Conservation (phyloP, 1,140 invertebrate species). For the Ceratoteleas bidentatus region DNA sequence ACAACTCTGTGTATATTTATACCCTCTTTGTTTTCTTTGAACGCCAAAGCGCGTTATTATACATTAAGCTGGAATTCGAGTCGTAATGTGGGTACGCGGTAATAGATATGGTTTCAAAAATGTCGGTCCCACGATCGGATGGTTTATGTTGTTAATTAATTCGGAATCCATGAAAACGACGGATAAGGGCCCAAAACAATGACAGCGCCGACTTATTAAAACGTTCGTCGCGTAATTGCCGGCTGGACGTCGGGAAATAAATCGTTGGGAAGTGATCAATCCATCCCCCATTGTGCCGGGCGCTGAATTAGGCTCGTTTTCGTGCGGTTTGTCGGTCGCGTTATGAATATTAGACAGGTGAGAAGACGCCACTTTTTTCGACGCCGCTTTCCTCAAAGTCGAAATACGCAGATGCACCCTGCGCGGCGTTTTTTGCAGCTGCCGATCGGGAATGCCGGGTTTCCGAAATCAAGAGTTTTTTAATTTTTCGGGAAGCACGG, state of each 20-base stretch:
- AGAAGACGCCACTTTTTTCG: neutral
- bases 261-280: neutral
- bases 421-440: neutral
- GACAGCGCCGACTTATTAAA: neutral
- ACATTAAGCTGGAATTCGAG: conserved; percentile 46
- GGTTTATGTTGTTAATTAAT: conserved; percentile 17
- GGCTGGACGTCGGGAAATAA: neutral
- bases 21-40: conserved; percentile 52
- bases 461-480: neutral
- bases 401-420: neutral
- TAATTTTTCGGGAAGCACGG: too few relatives aligned
- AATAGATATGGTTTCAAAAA: conserved; percentile 33
- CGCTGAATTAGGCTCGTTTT: neutral
- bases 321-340: neutral
- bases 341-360: conserved; percentile 14
- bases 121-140: conserved; percentile 1
- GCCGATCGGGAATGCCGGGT: neutral
- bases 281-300: neutral
- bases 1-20: conserved; percentile 56
- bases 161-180: neutral
- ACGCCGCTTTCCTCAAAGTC: neutral
- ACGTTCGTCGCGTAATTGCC: neutral
- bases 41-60: conserved; percentile 54
- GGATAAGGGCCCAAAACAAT: neutral
- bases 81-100: conserved; percentile 20